Evolutionary conservation across 2,888 invertebrate species (phyloP).

Genomic region (Euphydryas editha): DNA sequence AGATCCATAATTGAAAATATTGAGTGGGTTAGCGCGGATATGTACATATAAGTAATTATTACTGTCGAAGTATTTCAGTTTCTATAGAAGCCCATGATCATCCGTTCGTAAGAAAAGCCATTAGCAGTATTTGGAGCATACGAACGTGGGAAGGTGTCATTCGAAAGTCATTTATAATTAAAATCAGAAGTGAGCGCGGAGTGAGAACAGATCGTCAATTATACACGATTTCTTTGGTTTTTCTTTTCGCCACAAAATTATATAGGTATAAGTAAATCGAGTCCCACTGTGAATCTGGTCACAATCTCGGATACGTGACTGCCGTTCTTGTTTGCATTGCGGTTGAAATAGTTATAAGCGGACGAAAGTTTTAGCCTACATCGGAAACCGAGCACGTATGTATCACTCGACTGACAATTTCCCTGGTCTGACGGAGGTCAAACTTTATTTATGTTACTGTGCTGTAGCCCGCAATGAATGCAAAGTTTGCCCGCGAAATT

Average conservation of each 20-base stretch:
- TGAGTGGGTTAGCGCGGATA: constrained; percentile 15
- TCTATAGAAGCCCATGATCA: constrained; percentile 44
- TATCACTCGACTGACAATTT: constrained; percentile 70
- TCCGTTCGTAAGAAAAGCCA: constrained; percentile 50
- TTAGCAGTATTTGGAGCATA: constrained; percentile 71
- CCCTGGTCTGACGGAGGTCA: constrained; percentile 67
- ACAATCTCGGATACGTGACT: constrained; percentile 71
- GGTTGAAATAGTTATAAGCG: constrained; percentile 67
- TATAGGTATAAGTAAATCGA: constrained; percentile 57
- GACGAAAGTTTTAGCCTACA: constrained; percentile 79
- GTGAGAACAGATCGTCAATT: constrained; percentile 53
- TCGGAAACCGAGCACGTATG: constrained; percentile 66
- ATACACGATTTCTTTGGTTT: constrained; percentile 39
- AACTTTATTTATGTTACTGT: constrained; percentile 71
- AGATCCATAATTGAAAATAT: constrained; percentile 25
- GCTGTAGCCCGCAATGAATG: constrained; percentile 74
- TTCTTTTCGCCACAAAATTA: constrained; percentile 55
- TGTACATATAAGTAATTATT: constrained; percentile 27
- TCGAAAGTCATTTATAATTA: constrained; percentile 57
- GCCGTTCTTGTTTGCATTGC: constrained; percentile 73
- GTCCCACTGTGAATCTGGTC: constrained; percentile 51
- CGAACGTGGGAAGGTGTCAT: constrained; percentile 72
- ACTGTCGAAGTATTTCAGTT: constrained; percentile 29
- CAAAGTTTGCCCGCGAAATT: constrained; percentile 65
- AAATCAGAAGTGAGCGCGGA: constrained; percentile 57